Evolutionary conservation across 2,797 vertebrate genomes (phyloP).

Genomic region (Euphonia xanthogaster): DNA sequence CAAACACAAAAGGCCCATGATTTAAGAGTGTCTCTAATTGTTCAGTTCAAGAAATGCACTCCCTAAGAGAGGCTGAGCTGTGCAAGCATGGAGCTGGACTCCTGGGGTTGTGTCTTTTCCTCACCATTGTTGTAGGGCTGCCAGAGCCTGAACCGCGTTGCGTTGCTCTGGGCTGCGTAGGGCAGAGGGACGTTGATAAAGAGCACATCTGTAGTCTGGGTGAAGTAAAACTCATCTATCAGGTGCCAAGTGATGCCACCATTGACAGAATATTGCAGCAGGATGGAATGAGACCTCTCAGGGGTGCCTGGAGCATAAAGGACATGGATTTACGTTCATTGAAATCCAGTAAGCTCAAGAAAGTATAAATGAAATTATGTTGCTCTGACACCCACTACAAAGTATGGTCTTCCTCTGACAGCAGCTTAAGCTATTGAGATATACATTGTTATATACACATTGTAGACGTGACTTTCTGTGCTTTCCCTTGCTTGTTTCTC

Average conservation of each 20-base stretch:
- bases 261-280: slow-evolving; percentile 93
- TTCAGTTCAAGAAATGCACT: not conserved
- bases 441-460: not conserved
- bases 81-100: not conserved
- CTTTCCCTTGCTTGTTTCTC: not conserved
- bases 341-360: not conserved
- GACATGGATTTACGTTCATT: not conserved
- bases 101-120: not conserved
- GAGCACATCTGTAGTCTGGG: slow-evolving; percentile 90
- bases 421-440: not conserved
- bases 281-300: slow-evolving; percentile 92
- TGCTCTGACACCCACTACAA: not conserved
- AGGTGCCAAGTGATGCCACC: slow-evolving; percentile 96
- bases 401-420: not conserved
- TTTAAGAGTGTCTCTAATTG: not conserved
- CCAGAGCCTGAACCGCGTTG: slow-evolving; percentile 94
- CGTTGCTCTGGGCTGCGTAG: slow-evolving; percentile 88
- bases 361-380: not conserved
- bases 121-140: slow-evolving; percentile 96
- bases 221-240: slow-evolving; percentile 97
- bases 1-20: not conserved
- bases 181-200: slow-evolving; percentile 93
- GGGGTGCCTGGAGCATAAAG: slow-evolving; percentile 82
- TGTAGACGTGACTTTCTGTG: not conserved
- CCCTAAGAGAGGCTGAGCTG: not conserved